Evolutionary conservation across 2,113 vertebrate genomes (phyloP), one percentile per base, ranked within the genome.

Genomic region (Zingel zingel): DNA sequence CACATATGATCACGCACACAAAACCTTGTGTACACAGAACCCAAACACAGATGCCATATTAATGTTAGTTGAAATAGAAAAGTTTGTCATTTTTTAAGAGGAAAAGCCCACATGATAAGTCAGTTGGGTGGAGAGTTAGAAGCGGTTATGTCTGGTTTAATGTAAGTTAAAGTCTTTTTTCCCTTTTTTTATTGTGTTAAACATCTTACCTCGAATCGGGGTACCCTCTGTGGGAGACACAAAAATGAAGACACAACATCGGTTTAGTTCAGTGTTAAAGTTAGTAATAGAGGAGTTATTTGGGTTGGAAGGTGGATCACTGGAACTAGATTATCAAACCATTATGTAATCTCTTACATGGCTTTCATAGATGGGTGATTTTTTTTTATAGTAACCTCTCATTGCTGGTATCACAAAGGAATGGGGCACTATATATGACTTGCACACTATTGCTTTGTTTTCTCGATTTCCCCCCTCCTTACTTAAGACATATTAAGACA

Each of bases 161-260:
- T 83, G 62, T 83, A 50, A 75, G 72, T 89, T 89, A 72, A 80
- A 48, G 30, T 77, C 27, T 33, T 80, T 62, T 54, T n/a, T n/a
- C 1, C 3, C 53, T 84, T 82, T 25, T 23, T 89, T 84, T 39
- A 74, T 74, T 69, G 63, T 83, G 75, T 73, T 91, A 84, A 81
- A 86, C 78, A 67, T 94, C 98, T 99, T 99, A 99, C 98, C 98
- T 99, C 97, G 96, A 93, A 99, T 99, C 45, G 98, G 98, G 92
- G 98, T 99, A 96, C 96, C 96, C 97, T 97, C 98, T 99, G 97
- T 93, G 97, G 95, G 89, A 94, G 90, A 95, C 88, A 95, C 91
- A 95, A 92, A 94, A 90, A 92, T 30, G 93, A 92, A 96, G 90
- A 95, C 92, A 96, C 91, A 95, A 90, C 93, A 93, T 94, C 87